These are phyloP conservation scores for Brenthis daphne DNA, from an alignment of 2,888 invertebrate genomes.

Conservation along the genomic window DNA sequence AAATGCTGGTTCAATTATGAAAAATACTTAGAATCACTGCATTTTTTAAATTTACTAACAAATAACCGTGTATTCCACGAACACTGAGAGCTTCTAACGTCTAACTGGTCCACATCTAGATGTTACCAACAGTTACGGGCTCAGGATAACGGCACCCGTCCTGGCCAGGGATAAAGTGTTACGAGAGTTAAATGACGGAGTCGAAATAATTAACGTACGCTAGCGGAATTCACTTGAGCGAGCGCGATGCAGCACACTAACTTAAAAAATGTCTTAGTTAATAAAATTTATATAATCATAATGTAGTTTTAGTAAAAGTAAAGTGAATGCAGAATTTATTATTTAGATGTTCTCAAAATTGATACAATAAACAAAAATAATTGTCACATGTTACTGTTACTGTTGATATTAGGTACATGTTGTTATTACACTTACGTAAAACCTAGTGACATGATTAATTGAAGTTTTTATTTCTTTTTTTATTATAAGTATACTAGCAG, in stretches of 20 bases:
- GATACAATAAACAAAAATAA: too few species aligned
- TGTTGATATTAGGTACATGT: too few species aligned
- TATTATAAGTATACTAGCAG: too few species aligned
- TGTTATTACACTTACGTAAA: too few species aligned
- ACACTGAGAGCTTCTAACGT: constrained; percentile 2
- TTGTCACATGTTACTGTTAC: too few species aligned
- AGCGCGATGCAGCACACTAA: constrained; percentile 1
- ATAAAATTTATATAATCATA: constrained; percentile 2
- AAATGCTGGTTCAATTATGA: neutral
- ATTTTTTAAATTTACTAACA: neutral
- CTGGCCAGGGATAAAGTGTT: constrained; percentile 31
- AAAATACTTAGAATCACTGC: constrained; percentile 3
- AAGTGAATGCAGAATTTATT: neutral
- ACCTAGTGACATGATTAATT: too few species aligned
- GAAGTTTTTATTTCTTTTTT: too few species aligned
- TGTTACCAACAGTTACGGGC: constrained; percentile 27
- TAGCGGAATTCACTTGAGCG: neutral
- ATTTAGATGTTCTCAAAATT: too few species aligned
- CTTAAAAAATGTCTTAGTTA: neutral
- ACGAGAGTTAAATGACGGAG: constrained; percentile 26
- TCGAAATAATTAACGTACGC: constrained; percentile 26
- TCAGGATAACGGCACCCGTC: constrained; percentile 35
- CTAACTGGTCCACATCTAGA: constrained; percentile 29
- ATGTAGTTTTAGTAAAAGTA: constrained; percentile 7
- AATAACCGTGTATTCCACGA: constrained; percentile 16